Percentiles rank a stretch among this genome's conserved stretches.
Conservation (phyloP, 1,140 invertebrate genomes). For the Chironomus striatipennis region DNA sequence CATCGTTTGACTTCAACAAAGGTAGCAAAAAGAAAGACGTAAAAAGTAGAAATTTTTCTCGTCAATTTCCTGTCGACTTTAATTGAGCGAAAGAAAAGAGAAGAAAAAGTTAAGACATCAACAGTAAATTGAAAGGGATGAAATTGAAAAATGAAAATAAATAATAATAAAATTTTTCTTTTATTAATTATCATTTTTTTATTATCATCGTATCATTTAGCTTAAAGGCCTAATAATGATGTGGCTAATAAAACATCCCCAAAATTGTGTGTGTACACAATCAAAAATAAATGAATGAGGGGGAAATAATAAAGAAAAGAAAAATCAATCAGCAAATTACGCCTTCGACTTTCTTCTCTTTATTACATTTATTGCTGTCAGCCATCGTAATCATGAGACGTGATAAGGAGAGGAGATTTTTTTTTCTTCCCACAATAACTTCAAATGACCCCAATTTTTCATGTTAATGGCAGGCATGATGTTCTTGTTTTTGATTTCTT, state of each 20-base stretch:
- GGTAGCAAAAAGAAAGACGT: no score
- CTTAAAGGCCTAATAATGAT: neutral
- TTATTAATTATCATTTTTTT: no score
- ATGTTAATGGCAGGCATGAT: conserved; percentile 1
- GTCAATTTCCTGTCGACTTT: no score
- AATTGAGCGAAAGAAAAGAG: no score
- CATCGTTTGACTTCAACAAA: no score
- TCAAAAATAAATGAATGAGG: neutral
- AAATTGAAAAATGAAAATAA: no score
- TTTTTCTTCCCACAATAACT: neutral
- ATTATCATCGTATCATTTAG: no score
- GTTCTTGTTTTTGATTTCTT: neutral
- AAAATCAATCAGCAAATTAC: conserved; percentile 13
- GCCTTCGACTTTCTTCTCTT: neutral
- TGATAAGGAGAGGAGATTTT: neutral
- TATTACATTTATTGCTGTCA: conserved; percentile 9
- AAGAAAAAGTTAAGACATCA: no score
- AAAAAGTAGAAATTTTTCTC: no score
- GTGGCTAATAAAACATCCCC: neutral
- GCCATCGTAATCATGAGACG: neutral
- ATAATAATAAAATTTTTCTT: no score
- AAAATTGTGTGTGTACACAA: no score
- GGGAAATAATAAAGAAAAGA: neutral
- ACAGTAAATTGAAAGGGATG: no score
- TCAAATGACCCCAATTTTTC: conserved; percentile 13